These are phyloP conservation scores for Athalia circularis DNA, from an alignment of 2,888 invertebrate species.

Conservation along the genomic window DNA sequence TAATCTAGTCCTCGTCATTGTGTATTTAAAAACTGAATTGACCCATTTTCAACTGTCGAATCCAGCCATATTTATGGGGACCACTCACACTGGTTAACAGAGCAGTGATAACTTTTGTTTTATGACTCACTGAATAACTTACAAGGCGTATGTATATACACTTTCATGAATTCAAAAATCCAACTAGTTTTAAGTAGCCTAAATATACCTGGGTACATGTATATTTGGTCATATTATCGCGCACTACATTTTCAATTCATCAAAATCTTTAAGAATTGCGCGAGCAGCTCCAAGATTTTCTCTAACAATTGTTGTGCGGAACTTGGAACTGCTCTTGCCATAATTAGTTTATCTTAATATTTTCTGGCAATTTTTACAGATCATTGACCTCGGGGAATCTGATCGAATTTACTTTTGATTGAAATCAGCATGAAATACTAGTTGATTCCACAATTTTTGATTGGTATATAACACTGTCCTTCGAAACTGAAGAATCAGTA, in stretches of 20 bases:
- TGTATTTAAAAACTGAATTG: constrained; percentile 11
- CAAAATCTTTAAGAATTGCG: constrained; percentile 13
- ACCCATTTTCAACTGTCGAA: constrained; percentile 14
- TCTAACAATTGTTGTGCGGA: no score
- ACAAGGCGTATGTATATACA: constrained; percentile 24
- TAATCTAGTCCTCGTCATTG: not conserved
- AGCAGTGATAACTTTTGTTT: not conserved
- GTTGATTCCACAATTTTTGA: not conserved
- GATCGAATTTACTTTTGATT: no score
- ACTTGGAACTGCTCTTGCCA: no score
- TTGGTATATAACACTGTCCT: constrained; percentile 16
- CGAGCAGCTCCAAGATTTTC: no score
- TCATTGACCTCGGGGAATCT: not conserved
- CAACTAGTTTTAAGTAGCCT: constrained; percentile 31
- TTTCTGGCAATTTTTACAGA: no score
- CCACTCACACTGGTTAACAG: not conserved
- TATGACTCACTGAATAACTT: constrained; percentile 15
- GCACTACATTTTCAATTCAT: constrained; percentile 2
- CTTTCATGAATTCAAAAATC: constrained; percentile 32
- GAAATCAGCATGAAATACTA: not conserved
- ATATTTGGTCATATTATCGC: not conserved
- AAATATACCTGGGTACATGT: constrained; percentile 19
- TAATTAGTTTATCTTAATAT: no score
- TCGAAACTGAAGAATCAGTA: not conserved
- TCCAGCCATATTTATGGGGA: not conserved